Evolutionary conservation across 2,113 vertebrate genomes (phyloP), one percentile per base, ranked within the genome.

Genomic region (Pteruthius melanotis): DNA sequence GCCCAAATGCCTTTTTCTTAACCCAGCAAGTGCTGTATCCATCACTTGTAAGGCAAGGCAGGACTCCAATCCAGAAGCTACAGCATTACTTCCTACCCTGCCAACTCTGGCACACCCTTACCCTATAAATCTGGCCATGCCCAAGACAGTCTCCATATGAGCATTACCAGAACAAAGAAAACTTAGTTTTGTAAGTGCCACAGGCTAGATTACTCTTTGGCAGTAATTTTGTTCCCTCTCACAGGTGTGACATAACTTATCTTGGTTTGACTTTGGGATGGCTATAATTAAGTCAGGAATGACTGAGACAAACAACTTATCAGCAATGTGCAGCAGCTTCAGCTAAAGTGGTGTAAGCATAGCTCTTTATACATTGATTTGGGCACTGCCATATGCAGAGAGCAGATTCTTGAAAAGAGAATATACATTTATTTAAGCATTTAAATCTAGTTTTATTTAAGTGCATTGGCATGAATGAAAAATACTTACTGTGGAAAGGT

Each of bases 401-500:
- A 64, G 59, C 50, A 89, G 23, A 66, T 45, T 57, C 28, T 33
- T 53, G 19, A 84, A 63, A 53, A 18, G 85, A 75, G 28, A 63
- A 21, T 45, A 69, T 10, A 53, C 0, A 1, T 21, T 33, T 33
- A 76, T 35, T 50, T 37, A 57, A 88, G 13, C 20, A 60, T 63
- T 83, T 89, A 53, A 69, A 68, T n/a, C 23, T 56, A 44, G 23
- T 49, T 91, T 72, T 57, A 59, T 8, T 44, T 50, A 63, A 2
- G 1, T 33, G 9, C 31, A 28, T 52, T 49, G 56, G 21, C 37
- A 44, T 15, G 37, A 78, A 77, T 33, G n/a, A 42, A 54, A 76
- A 47, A 90, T 53, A 98, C 99, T 99, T 97, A 99, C 99, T 72
- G 99, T 99, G 90, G 99, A 99, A 70, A 99, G 97, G 92, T 99